Base-by-base conservation (phyloP, 2,888 invertebrate species). In the Drosophila kanekoi region DNA sequence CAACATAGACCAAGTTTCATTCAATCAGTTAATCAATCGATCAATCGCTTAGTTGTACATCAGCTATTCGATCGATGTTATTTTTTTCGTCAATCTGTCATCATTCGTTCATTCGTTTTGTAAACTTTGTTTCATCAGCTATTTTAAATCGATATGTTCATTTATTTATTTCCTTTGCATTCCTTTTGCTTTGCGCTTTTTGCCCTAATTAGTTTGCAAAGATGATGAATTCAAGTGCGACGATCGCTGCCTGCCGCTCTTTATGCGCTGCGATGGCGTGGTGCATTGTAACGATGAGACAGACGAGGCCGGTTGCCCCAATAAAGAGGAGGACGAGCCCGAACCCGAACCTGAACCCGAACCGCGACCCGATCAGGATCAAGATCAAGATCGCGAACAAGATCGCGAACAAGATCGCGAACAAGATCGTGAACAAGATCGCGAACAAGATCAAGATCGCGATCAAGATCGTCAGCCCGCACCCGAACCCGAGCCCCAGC, bases 271-370 rank as follows among this genome's bases (percentile, higher is more conserved):
- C 89, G 94, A 96, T 91, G 94, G 94, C 33, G 70, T 73, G 2
- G 61, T 77, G 9, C 94, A 96, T 70, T 96, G 96, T 81, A 4
- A 18, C 11, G 96, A 96, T 84, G 93, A 94, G 14, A 94, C 94
- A 3, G 96, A 96, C 83, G 96, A 96, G 90, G 90, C 92, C 4
- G 93, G 93, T 81, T 96, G 96, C 84, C 65, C 77, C 4, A 20
- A 16, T 11, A 3, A 18, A 3, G 18, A 9, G 2, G n/a, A 4
- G 1, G 3, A 93, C 0, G 90, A 92, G 59, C 87, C 93, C 0
- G 91, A 93, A 73, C 89, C 93, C 0, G 92, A 92, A 45, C 90
- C 92, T 0, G 44, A 70, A 8, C 51, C 45, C 10, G 71, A 54
- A 4, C 67, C 47, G 2, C 28, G 28, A 8, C 28, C 28, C n/a